Percentiles rank a stretch among this genome's conserved stretches.
Conservation (phyloP, 2,113 vertebrate genomes). For the Oryzias curvinotus region DNA sequence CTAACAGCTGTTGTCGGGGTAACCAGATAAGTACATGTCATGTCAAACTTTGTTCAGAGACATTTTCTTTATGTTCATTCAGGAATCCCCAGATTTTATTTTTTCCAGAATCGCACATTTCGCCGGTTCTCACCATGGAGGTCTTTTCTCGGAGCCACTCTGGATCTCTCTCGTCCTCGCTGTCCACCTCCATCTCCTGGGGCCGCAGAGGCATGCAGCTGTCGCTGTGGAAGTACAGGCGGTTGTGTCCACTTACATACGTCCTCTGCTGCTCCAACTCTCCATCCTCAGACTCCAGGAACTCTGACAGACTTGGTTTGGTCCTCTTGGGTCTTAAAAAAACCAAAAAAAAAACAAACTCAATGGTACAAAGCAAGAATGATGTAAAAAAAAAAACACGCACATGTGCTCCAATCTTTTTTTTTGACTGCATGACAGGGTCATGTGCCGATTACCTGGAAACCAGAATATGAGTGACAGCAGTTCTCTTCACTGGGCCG, state of each 20-base stretch:
- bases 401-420: neutral
- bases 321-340: conserved; percentile 89
- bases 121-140: conserved; percentile 82
- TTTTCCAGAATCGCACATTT: no score
- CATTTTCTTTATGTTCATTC: no score
- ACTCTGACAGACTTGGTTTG: conserved; percentile 96
- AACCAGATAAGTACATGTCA: no score
- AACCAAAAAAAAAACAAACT: neutral
- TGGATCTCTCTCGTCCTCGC: conserved; percentile 95
- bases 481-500: conserved; percentile 94
- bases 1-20: no score
- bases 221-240: conserved; percentile 98
- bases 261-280: conserved; percentile 96
- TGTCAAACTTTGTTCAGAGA: no score
- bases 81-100: no score
- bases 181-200: conserved; percentile 98
- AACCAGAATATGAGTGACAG: conserved; percentile 95
- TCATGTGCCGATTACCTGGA: conserved; percentile 81
- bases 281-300: conserved; percentile 95
- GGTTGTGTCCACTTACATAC: conserved; percentile 96
- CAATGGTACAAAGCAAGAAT: neutral
- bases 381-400: neutral
- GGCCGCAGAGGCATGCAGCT: conserved; percentile 95
- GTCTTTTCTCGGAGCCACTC: conserved; percentile 98
- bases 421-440: no score